Conservation (phyloP, 2,888 invertebrate genomes). For the Elmis aenea region DNA sequence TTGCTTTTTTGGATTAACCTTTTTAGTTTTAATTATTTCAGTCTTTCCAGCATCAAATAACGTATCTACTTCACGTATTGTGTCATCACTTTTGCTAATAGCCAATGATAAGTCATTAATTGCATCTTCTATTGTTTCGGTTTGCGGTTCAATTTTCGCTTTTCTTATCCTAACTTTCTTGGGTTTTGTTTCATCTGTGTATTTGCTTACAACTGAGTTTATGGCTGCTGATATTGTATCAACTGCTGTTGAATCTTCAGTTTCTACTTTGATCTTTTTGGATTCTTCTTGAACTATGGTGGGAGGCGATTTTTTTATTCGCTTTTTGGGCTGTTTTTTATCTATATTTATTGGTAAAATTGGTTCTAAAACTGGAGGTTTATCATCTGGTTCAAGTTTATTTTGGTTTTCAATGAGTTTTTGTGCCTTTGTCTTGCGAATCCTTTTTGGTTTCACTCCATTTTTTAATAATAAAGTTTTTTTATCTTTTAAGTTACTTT, state of each 20-base stretch:
- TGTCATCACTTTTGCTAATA: conserved; percentile 33
- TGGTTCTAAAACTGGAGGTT: conserved; percentile 39
- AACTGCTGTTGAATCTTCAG: conserved; percentile 8
- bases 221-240: conserved; percentile 23
- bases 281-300: conserved; percentile 17
- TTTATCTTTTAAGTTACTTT: conserved; percentile 32
- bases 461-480: conserved; percentile 39
- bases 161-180: conserved; percentile 25
- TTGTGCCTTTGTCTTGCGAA: conserved; percentile 28
- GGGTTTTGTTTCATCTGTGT: conserved; percentile 14
- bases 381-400: conserved; percentile 16
- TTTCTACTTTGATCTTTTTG: conserved; percentile 20
- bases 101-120: conserved; percentile 38
- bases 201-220: conserved; percentile 22
- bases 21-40: conserved; percentile 22
- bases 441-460: conserved; percentile 31
- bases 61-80: conserved; percentile 31
- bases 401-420: conserved; percentile 21
- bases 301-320: conserved; percentile 18
- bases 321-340: conserved; percentile 24
- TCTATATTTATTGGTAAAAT: conserved; percentile 34
- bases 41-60: conserved; percentile 32
- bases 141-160: conserved; percentile 25
- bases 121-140: conserved; percentile 40
- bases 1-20: conserved; percentile 25